Conservation (phyloP, 2,888 invertebrate species). For the Nymphalis c-album region DNA sequence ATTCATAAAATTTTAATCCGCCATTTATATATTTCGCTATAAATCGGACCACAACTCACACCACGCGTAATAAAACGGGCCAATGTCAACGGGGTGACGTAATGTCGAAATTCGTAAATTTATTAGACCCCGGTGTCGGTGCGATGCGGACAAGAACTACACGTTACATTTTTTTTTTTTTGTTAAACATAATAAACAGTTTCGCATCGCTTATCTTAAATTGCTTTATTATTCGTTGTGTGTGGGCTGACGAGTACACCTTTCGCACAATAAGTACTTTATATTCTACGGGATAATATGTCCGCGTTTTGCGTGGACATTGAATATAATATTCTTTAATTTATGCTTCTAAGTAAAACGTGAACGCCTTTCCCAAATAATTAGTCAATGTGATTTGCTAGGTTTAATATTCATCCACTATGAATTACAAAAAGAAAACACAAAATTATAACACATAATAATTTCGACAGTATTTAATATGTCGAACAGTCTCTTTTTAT, state of each 20-base stretch:
- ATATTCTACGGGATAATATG: not conserved
- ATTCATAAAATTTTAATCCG: too few relatives aligned
- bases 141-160: not conserved
- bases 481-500: too few relatives aligned
- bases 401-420: too few relatives aligned
- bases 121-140: not conserved
- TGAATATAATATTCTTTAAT: too few relatives aligned
- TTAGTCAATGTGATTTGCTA: too few relatives aligned
- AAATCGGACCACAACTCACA: conserved; percentile 9
- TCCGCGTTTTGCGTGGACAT: not conserved
- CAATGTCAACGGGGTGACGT: conserved; percentile 30
- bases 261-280: not conserved
- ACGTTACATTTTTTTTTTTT: conserved; percentile 3
- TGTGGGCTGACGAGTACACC: not conserved
- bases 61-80: conserved; percentile 21
- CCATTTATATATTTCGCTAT: conserved; percentile 3
- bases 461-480: too few relatives aligned
- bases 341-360: too few relatives aligned
- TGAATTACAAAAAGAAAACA: too few relatives aligned
- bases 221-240: conserved; percentile 1
- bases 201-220: not conserved
- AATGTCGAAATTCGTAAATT: conserved; percentile 28
- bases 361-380: too few relatives aligned
- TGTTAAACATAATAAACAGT: not conserved
- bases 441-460: too few relatives aligned